Evolutionary conservation across 2,113 vertebrate species (phyloP).

Genomic region (Poecile atricapillus): DNA sequence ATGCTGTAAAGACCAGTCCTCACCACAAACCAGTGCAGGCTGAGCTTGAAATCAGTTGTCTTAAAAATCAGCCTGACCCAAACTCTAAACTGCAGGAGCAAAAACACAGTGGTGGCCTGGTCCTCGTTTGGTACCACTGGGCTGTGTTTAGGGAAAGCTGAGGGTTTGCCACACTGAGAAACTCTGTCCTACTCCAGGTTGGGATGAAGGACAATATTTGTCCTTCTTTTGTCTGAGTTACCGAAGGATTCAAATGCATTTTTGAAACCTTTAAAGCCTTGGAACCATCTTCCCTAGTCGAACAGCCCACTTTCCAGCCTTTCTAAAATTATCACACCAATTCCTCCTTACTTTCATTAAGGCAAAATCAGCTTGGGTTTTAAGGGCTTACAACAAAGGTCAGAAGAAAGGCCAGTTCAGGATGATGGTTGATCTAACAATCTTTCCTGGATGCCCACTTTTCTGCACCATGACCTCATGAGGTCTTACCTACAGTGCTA

Average conservation of each 20-base stretch:
- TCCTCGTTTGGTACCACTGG: fast-evolving
- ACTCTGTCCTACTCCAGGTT: neutral
- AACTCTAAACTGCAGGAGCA: neutral
- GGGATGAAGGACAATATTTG: neutral
- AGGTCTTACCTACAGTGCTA: neutral
- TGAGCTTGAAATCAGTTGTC: neutral
- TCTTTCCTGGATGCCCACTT: neutral
- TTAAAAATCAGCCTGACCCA: neutral
- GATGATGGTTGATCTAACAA: fast-evolving
- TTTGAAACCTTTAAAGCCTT: neutral
- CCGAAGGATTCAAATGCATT: neutral
- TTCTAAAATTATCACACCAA: neutral
- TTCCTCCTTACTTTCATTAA: neutral
- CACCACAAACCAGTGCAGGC: fast-evolving
- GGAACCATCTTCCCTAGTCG: neutral
- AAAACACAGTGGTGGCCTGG: neutral
- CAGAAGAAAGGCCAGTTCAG: neutral
- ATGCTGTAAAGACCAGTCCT: neutral
- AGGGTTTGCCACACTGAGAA: neutral
- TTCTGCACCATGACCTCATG: neutral
- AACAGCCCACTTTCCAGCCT: neutral
- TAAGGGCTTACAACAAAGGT: neutral
- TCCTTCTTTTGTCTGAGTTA: neutral
- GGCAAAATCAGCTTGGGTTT: neutral
- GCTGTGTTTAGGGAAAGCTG: neutral